phyloP scores from a whole-genome alignment of 2,113 vertebrate species.

The Gorsachius goisagi region DNA sequence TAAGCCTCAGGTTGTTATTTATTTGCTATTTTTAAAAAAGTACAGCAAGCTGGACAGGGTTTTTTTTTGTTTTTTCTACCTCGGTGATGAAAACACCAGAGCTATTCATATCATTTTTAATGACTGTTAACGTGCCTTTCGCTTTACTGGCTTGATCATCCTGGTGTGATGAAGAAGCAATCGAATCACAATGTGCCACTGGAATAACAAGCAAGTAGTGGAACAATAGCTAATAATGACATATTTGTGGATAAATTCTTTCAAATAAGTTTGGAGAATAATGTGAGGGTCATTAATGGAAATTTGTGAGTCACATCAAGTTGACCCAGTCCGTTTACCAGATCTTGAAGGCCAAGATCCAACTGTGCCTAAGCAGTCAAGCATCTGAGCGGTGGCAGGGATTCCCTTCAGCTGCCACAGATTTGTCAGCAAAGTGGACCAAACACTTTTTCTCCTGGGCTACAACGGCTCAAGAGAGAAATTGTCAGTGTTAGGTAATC shows the following conservation, averaged over 20 bases:
- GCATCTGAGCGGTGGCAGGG: background rate
- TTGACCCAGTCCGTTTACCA: background rate
- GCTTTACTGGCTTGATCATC: background rate
- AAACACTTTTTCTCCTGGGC: background rate
- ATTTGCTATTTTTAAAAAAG: background rate
- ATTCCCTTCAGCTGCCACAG: background rate
- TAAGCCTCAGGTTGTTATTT: background rate
- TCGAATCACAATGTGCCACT: background rate
- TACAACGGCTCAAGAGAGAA: background rate
- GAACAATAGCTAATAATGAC: background rate
- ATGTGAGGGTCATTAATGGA: background rate
- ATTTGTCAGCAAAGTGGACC: background rate
- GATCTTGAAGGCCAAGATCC: background rate
- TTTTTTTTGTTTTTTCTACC: background rate
- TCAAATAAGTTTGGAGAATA: background rate
- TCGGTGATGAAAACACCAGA: background rate
- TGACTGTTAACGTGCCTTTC: background rate
- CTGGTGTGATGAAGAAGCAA: background rate
- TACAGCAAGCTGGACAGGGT: background rate
- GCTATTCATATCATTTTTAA: background rate
- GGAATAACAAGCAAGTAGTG: background rate
- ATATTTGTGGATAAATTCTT: background rate
- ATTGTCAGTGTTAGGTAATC: background rate
- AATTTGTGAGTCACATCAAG: background rate
- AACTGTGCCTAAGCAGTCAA: background rate